These are phyloP conservation scores for Pleuronectes platessa DNA, from an alignment of 2,113 vertebrate genomes.

Conservation along the genomic window DNA sequence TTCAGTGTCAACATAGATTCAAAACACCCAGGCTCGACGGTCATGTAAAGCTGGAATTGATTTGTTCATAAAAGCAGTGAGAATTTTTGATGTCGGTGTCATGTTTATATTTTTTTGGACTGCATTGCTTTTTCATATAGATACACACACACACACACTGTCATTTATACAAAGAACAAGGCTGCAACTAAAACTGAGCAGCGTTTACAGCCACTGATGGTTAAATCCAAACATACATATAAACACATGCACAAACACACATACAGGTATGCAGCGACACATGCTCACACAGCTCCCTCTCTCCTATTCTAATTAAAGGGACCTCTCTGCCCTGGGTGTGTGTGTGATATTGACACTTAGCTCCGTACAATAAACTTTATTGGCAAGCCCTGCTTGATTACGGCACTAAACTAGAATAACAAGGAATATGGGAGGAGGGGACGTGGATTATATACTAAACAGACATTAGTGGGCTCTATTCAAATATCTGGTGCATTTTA, in stretches of 20 bases:
- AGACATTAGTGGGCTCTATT: constrained; percentile 72
- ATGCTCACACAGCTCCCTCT: constrained; percentile 76
- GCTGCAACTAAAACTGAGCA: constrained; percentile 31
- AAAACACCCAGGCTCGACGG: constrained; percentile 64
- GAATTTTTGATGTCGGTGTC: constrained; percentile 60
- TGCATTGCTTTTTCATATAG: constrained; percentile 37
- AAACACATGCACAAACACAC: constrained; percentile 40
- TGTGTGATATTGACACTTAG: constrained; percentile 98
- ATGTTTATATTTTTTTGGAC: constrained; percentile 33
- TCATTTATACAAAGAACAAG: constrained; percentile 34
- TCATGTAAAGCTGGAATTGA: constrained; percentile 74
- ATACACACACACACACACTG: constrained; percentile 4
- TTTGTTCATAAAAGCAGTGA: constrained; percentile 71
- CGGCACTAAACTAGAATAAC: constrained; percentile 97
- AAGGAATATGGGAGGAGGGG: constrained; percentile 90
- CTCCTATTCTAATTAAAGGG: constrained; percentile 99
- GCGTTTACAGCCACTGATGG: constrained; percentile 40
- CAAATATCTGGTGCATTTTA: constrained; percentile 69
- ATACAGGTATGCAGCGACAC: constrained; percentile 14
- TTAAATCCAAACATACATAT: constrained; percentile 45
- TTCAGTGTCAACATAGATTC: constrained; percentile 66
- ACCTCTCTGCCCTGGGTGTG: constrained; percentile 91
- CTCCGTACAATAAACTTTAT: constrained; percentile 99
- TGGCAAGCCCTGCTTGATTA: constrained; percentile 98
- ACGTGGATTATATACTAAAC: constrained; percentile 80